Evolutionary conservation across 2,113 vertebrate species (phyloP).

Genomic region (Lagenorhynchus albirostris): DNA sequence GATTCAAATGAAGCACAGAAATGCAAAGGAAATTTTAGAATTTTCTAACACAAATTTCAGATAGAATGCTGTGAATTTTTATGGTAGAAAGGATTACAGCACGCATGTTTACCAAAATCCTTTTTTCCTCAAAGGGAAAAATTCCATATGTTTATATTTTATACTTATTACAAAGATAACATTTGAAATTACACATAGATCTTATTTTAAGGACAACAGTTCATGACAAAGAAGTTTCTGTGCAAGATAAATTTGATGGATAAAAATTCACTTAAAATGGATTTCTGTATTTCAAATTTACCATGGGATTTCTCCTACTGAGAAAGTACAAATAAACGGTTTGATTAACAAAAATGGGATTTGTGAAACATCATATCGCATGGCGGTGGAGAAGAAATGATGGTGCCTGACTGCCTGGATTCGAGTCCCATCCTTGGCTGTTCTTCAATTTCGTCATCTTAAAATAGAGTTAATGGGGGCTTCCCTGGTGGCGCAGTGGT

Average conservation of each 20-base stretch:
- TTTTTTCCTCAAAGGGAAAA: slow-evolving; percentile 20
- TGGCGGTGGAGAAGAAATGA: background rate
- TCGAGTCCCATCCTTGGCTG: background rate
- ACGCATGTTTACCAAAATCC: background rate
- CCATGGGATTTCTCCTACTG: background rate
- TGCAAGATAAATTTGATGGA: background rate
- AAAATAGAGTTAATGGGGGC: background rate
- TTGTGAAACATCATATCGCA: background rate
- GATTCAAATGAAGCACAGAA: background rate
- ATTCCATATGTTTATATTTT: background rate
- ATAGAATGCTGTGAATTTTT: background rate
- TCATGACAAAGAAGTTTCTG: slow-evolving; percentile 29
- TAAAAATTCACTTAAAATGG: slow-evolving; percentile 30
- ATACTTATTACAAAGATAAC: background rate
- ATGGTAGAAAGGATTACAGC: background rate
- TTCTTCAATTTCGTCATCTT: background rate
- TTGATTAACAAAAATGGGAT: background rate
- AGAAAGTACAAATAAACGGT: background rate
- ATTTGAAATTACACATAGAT: slow-evolving; percentile 5
- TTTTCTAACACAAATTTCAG: background rate
- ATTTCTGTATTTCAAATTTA: slow-evolving; percentile 16
- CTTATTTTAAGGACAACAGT: slow-evolving; percentile 11
- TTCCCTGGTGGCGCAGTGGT: too few relatives aligned
- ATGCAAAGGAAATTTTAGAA: background rate
- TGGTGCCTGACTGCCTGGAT: background rate